Evolutionary conservation across 2,888 invertebrate species (phyloP).

Genomic region (Parnassius glacialis): DNA sequence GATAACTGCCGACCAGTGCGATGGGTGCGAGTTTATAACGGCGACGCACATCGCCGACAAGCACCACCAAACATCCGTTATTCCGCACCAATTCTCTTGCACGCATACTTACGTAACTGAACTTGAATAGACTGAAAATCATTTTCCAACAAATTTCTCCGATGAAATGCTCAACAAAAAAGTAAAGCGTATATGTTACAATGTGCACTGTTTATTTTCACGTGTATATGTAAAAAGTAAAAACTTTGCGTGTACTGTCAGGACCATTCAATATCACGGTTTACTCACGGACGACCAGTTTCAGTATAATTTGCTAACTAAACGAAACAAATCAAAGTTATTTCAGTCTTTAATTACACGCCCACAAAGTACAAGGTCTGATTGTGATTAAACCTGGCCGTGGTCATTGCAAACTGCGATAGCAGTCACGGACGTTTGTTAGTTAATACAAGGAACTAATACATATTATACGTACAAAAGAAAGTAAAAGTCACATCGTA

Average conservation of each 20-base stretch:
- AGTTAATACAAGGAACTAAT: slow-evolving; percentile 51
- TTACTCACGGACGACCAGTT: slow-evolving; percentile 58
- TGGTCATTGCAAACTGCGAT: slow-evolving; percentile 39
- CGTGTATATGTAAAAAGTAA: slow-evolving; percentile 53
- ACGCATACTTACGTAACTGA: slow-evolving; percentile 80
- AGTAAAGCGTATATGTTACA: slow-evolving; percentile 64
- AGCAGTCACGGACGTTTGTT: slow-evolving; percentile 44
- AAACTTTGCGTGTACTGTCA: slow-evolving; percentile 57
- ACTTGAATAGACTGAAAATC: slow-evolving; percentile 80
- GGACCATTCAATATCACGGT: slow-evolving; percentile 58
- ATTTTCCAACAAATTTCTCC: slow-evolving; percentile 81
- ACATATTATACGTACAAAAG: slow-evolving; percentile 51
- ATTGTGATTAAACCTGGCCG: slow-evolving; percentile 33
- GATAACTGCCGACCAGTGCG: slow-evolving; percentile 69
- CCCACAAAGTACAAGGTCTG: slow-evolving; percentile 52
- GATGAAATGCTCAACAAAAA: slow-evolving; percentile 78
- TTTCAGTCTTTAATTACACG: slow-evolving; percentile 46
- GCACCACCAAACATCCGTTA: slow-evolving; percentile 80
- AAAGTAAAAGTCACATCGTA: slow-evolving; percentile 67
- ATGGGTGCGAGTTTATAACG: slow-evolving; percentile 76
- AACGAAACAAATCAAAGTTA: slow-evolving; percentile 36
- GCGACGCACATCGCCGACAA: slow-evolving; percentile 72
- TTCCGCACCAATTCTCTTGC: slow-evolving; percentile 80
- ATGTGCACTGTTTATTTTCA: slow-evolving; percentile 47
- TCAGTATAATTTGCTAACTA: slow-evolving; percentile 43